Evolutionary conservation across 1,140 invertebrate genomes (phyloP).

Genomic region (Ips typographus): DNA sequence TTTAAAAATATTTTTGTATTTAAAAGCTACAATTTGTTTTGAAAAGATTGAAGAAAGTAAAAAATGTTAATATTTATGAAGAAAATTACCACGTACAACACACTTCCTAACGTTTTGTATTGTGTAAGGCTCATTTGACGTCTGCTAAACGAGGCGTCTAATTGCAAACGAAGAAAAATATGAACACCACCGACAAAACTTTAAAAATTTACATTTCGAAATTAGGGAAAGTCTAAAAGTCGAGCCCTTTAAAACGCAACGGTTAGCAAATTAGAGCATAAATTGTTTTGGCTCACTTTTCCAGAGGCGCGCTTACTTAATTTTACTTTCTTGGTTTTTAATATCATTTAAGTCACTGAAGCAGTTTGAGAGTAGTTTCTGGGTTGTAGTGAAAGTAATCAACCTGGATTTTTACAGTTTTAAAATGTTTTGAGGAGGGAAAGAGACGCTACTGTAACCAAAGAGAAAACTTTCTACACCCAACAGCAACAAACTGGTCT

Average conservation of each 20-base stretch:
- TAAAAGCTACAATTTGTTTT: too few species aligned
- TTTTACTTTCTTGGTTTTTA: too few species aligned
- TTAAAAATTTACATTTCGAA: constrained; percentile 22
- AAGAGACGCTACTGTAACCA: constrained; percentile 1
- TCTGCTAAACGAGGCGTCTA: background rate
- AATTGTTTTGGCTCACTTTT: constrained; percentile 18
- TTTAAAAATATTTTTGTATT: too few species aligned
- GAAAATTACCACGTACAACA: too few species aligned
- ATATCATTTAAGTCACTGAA: too few species aligned
- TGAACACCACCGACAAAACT: constrained; percentile 10
- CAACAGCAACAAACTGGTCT: background rate
- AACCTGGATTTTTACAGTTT: background rate
- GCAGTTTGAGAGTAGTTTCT: too few species aligned
- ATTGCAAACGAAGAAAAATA: constrained; percentile 15
- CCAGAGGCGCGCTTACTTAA: background rate
- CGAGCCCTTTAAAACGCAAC: constrained; percentile 20
- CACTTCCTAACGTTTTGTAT: too few species aligned
- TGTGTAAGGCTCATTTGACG: too few species aligned
- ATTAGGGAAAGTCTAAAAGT: constrained; percentile 22
- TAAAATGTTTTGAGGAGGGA: background rate
- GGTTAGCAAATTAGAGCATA: constrained; percentile 23
- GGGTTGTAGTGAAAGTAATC: too few species aligned
- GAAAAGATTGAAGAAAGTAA: too few species aligned
- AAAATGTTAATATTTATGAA: too few species aligned
- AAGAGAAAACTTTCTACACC: background rate